Conservation (phyloP, 2,888 invertebrate genomes). For the Oegoconia quadripuncta region DNA sequence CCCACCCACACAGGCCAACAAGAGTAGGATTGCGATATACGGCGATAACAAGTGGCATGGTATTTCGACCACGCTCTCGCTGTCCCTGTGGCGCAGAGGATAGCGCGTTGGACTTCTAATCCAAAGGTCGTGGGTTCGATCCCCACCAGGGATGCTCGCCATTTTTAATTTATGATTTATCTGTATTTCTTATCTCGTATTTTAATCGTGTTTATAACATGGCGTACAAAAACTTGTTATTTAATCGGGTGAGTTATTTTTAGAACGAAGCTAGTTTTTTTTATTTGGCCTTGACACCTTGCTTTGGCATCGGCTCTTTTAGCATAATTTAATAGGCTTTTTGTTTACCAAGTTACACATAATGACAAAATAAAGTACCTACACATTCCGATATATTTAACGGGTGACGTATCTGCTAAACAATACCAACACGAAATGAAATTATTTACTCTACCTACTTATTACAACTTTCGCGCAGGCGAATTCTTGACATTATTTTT, state of each 20-base stretch:
- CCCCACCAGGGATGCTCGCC: conserved; percentile 85
- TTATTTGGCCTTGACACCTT: too few relatives aligned
- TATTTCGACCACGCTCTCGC: conserved; percentile 32
- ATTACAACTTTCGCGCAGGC: conserved; percentile 19
- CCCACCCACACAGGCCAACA: conserved; percentile 4
- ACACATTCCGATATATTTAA: too few relatives aligned
- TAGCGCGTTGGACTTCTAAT: conserved; percentile 93
- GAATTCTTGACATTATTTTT: conserved; percentile 25
- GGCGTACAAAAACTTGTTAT: too few relatives aligned
- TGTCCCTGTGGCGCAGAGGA: conserved; percentile 91
- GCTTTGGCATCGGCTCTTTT: too few relatives aligned
- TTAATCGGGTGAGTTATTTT: conserved; percentile 15
- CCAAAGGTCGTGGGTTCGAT: conserved; percentile 93
- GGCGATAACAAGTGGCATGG: conserved; percentile 16
- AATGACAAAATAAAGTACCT: too few relatives aligned
- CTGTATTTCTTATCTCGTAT: background rate
- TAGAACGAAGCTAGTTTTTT: too few relatives aligned
- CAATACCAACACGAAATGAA: too few relatives aligned
- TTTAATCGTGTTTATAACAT: too few relatives aligned
- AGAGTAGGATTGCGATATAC: conserved; percentile 8
- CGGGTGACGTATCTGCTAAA: too few relatives aligned
- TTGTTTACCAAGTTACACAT: too few relatives aligned
- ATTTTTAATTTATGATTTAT: background rate
- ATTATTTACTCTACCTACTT: conserved; percentile 12
- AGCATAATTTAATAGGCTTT: too few relatives aligned